Conservation (phyloP, 2,888 invertebrate genomes). For the Cephus pygmeus region DNA sequence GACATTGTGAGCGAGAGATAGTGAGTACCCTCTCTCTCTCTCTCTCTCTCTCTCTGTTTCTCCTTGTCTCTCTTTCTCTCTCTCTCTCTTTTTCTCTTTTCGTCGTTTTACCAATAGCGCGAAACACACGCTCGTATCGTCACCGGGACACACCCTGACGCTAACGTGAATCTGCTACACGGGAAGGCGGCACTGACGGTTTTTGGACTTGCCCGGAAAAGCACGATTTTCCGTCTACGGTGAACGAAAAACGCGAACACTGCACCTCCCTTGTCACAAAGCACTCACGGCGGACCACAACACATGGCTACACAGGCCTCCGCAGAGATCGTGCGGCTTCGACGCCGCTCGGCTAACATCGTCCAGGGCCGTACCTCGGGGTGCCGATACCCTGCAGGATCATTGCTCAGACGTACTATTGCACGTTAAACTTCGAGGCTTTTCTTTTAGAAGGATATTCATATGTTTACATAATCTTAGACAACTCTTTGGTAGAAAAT, state of each 20-base stretch:
- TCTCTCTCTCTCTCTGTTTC: conserved; percentile 12
- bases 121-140: neutral
- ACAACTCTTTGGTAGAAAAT: neutral
- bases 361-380: conserved; percentile 32
- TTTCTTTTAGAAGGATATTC: neutral
- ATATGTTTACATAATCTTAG: neutral
- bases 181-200: neutral
- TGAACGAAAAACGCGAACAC: conserved; percentile 45
- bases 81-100: conserved; percentile 1
- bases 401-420: neutral
- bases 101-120: neutral
- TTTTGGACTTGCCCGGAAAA: neutral
- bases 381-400: neutral
- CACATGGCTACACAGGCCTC: conserved; percentile 54
- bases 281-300: conserved; percentile 58
- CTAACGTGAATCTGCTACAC: neutral
- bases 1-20: neutral
- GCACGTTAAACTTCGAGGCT: neutral
- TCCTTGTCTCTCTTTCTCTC: conserved; percentile 11
- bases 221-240: neutral
- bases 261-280: conserved; percentile 58
- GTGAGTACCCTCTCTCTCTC: neutral
- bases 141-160: neutral
- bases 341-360: conserved; percentile 41
- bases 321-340: conserved; percentile 35